Evolutionary conservation across 2,888 invertebrate species (phyloP).

Genomic region (Dinocampus coccinellae): DNA sequence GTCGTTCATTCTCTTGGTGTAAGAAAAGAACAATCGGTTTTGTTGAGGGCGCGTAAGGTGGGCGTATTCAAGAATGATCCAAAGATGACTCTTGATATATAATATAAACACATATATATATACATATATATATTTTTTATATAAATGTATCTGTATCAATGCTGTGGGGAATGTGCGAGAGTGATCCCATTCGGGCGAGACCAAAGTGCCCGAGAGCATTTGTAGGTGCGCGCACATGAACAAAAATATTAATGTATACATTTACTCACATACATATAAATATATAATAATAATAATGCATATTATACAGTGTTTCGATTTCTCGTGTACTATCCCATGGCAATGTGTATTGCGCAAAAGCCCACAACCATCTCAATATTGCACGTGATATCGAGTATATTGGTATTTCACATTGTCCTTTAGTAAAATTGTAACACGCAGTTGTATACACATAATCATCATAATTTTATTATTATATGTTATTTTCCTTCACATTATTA

Average conservation of each 20-base stretch:
- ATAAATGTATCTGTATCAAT: constrained; percentile 3
- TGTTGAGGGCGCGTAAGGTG: constrained; percentile 20
- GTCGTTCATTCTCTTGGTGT: constrained; percentile 22
- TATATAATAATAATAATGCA: constrained; percentile 16
- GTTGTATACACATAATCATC: neutral
- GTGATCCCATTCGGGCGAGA: constrained; percentile 28
- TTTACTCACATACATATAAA: neutral
- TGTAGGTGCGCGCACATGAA: constrained; percentile 13
- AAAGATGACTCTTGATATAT: constrained; percentile 28
- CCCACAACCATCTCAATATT: constrained; percentile 5
- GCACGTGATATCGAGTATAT: constrained; percentile 21
- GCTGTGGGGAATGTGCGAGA: constrained; percentile 14
- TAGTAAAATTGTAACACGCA: neutral
- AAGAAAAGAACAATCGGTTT: constrained; percentile 27
- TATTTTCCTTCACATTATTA: neutral
- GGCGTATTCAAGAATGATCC: constrained; percentile 20
- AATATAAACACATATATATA: neutral
- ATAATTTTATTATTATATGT: neutral
- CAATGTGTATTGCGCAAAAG: constrained; percentile 20
- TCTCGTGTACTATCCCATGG: neutral
- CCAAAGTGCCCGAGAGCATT: constrained; percentile 21
- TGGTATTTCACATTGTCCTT: constrained; percentile 17
- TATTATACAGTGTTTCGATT: constrained; percentile 20
- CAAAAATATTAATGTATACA: neutral
- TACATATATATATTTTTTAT: neutral